Conservation (phyloP, 2,888 invertebrate genomes). For the Leucania comma region DNA sequence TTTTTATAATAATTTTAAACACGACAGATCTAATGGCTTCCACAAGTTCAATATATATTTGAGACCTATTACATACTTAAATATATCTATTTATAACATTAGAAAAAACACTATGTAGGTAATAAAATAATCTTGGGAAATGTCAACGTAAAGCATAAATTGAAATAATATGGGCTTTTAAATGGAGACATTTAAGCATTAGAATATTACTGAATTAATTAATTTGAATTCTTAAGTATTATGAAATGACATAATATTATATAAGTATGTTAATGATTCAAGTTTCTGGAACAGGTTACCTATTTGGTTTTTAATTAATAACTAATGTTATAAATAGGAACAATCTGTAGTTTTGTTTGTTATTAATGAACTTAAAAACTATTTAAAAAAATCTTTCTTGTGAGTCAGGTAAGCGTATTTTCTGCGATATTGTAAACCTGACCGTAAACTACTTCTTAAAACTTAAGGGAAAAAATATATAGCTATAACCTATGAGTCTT, state of each 20-base stretch:
- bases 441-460: too few species aligned
- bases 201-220: neutral
- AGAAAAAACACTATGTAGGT: neutral
- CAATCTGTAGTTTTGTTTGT: too few species aligned
- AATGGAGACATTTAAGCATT: neutral
- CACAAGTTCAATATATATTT: neutral
- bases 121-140: neutral
- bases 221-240: neutral
- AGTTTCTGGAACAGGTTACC: neutral
- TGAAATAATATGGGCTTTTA: neutral
- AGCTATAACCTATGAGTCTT: too few species aligned
- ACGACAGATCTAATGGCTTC: neutral
- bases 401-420: too few species aligned
- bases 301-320: neutral
- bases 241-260: neutral
- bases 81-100: too few species aligned
- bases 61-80: neutral
- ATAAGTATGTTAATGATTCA: constrained; percentile 2
- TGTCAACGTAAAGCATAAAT: neutral
- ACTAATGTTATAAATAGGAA: neutral
- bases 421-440: too few species aligned
- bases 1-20: neutral
- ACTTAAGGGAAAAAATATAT: too few species aligned
- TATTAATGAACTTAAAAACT: too few species aligned
- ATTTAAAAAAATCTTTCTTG: too few species aligned